phyloP scores from a whole-genome alignment of 2,888 invertebrate species.

The Leptinotarsa juncta region DNA sequence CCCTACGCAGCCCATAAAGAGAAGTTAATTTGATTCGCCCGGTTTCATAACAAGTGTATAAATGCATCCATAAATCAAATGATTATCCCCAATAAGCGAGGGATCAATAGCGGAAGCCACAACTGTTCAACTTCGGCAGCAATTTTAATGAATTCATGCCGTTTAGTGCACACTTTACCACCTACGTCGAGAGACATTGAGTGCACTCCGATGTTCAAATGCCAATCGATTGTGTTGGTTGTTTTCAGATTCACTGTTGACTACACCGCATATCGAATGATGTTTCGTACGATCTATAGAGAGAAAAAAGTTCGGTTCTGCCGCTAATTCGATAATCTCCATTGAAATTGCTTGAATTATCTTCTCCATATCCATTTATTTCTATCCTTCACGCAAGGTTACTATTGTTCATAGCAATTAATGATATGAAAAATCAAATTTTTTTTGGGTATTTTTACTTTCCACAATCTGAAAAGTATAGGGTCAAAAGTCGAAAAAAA shows the following conservation, averaged over 20 bases:
- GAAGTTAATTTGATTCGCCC: slow-evolving; percentile 57
- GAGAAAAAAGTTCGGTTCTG: not conserved
- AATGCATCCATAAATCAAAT: slow-evolving; percentile 61
- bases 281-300: not conserved
- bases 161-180: not conserved
- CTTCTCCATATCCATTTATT: no score
- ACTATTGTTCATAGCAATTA: no score
- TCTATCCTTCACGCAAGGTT: no score
- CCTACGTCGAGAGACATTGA: slow-evolving; percentile 8
- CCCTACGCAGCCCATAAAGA: slow-evolving; percentile 45
- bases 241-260: slow-evolving; percentile 12
- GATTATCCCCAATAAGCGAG: slow-evolving; percentile 52
- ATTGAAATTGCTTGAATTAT: no score
- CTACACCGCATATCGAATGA: not conserved
- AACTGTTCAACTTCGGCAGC: slow-evolving; percentile 21
- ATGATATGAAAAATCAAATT: no score
- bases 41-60: slow-evolving; percentile 62
- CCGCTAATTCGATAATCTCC: not conserved
- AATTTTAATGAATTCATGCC: slow-evolving; percentile 14
- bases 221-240: slow-evolving; percentile 11
- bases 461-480: no score
- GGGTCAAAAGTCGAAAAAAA: no score
- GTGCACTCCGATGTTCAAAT: slow-evolving; percentile 7
- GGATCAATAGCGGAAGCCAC: slow-evolving; percentile 37
- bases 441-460: no score